Evolutionary conservation across 1,140 invertebrate species (phyloP).

Genomic region (Latrodectus geometricus): DNA sequence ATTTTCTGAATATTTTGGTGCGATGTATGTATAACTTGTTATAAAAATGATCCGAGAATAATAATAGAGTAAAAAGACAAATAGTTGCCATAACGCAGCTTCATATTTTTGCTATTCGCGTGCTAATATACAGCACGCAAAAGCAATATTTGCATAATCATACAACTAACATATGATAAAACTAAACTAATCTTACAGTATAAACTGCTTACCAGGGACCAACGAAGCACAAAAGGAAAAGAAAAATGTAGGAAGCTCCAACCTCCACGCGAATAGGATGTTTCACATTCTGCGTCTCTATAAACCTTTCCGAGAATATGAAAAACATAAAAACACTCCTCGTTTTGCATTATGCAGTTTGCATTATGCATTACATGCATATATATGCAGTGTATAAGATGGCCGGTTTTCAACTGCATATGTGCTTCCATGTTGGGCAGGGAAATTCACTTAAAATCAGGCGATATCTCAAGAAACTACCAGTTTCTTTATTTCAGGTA

Average conservation of each 20-base stretch:
- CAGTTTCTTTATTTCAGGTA: slow-evolving; percentile 47
- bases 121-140: slow-evolving; percentile 17
- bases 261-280: slow-evolving; percentile 3
- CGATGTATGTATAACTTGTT: background rate
- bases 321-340: slow-evolving; percentile 22
- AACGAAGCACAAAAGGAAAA: slow-evolving; percentile 13
- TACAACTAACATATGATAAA: slow-evolving; percentile 15
- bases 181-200: slow-evolving; percentile 4
- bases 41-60: background rate
- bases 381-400: slow-evolving; percentile 42
- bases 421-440: slow-evolving; percentile 11
- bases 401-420: background rate
- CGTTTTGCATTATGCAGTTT: slow-evolving; percentile 44
- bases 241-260: background rate
- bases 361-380: slow-evolving; percentile 58
- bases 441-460: slow-evolving; percentile 55
- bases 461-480: slow-evolving; percentile 10
- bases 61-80: background rate
- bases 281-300: slow-evolving; percentile 41
- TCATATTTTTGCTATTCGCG: background rate
- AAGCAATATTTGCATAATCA: slow-evolving; percentile 47
- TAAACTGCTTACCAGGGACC: slow-evolving; percentile 10
- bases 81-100: background rate
- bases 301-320: slow-evolving; percentile 35
- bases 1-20: too few species aligned